Evolutionary conservation across 2,113 vertebrate species (phyloP).

Genomic region (Pterocles gutturalis): DNA sequence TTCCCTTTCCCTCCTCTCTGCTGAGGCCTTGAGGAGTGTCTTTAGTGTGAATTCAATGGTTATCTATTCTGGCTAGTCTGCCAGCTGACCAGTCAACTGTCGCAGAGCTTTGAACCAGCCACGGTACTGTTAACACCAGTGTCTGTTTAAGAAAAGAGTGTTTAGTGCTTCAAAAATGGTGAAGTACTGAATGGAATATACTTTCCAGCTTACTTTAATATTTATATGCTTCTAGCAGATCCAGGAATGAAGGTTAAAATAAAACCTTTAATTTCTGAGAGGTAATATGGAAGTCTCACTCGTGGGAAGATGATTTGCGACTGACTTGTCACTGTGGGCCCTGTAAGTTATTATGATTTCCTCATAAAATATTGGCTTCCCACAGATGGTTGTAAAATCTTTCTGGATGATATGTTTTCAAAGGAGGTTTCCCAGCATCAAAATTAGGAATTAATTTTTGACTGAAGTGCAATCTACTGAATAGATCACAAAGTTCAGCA

Average conservation of each 20-base stretch:
- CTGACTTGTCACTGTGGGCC: background rate
- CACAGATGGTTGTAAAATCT: conserved; percentile 25
- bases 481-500: background rate
- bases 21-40: background rate
- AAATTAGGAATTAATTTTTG: conserved; percentile 27
- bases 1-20: background rate
- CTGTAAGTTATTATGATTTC: background rate
- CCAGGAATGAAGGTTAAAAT: background rate
- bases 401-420: conserved; percentile 25
- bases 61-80: background rate
- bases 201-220: background rate
- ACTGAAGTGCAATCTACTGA: background rate
- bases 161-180: background rate
- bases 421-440: conserved; percentile 9
- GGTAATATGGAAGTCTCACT: background rate
- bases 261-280: conserved; percentile 15
- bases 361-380: conserved; percentile 14
- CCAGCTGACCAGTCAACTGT: background rate
- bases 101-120: background rate
- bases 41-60: background rate
- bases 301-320: conserved; percentile 10
- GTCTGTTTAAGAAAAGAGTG: background rate
- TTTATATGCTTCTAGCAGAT: background rate
- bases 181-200: background rate
- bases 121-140: background rate